phyloP scores from a whole-genome alignment of 1,140 invertebrate genomes.

The Neomicropteryx cornuta region DNA sequence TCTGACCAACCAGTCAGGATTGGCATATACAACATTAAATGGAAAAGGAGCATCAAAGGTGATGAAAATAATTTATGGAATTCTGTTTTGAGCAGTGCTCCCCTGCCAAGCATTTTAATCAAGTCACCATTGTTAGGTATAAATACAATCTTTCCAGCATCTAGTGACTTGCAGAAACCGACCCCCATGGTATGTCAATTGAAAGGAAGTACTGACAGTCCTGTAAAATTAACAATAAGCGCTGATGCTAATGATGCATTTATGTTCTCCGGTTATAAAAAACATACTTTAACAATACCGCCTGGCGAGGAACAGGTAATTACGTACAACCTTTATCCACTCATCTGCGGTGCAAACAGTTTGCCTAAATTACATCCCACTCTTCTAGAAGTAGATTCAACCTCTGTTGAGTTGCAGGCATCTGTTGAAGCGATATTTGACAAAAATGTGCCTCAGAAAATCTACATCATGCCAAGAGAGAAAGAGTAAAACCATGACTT shows the following conservation, averaged over 20 bases:
- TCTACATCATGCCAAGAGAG: constrained; percentile 40
- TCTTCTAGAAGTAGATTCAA: constrained; percentile 35
- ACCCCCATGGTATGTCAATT: constrained; percentile 59
- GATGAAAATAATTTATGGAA: constrained; percentile 13
- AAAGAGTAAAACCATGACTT: constrained; percentile 34
- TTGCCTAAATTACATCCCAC: constrained; percentile 54
- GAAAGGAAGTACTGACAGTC: constrained; percentile 56
- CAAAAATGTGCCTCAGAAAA: constrained; percentile 32
- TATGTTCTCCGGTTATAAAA: constrained; percentile 85
- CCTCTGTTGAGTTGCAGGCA: constrained; percentile 19
- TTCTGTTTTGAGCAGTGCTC: constrained; percentile 30
- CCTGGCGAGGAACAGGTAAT: constrained; percentile 48
- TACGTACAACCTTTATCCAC: constrained; percentile 61
- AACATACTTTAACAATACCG: constrained; percentile 58
- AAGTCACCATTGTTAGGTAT: constrained; percentile 60
- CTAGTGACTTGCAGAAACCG: constrained; percentile 60
- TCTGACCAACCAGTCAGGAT: constrained; percentile 46
- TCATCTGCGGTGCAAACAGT: constrained; percentile 55
- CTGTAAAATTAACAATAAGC: constrained; percentile 60
- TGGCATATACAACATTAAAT: constrained; percentile 62
- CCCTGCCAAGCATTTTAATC: constrained; percentile 45
- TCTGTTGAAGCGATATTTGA: constrained; percentile 31
- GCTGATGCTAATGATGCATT: constrained; percentile 79
- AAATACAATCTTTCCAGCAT: constrained; percentile 59
- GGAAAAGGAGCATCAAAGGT: constrained; percentile 50